Evolutionary conservation across 2,113 vertebrate genomes (phyloP).

Genomic region (Amazona vittata): DNA sequence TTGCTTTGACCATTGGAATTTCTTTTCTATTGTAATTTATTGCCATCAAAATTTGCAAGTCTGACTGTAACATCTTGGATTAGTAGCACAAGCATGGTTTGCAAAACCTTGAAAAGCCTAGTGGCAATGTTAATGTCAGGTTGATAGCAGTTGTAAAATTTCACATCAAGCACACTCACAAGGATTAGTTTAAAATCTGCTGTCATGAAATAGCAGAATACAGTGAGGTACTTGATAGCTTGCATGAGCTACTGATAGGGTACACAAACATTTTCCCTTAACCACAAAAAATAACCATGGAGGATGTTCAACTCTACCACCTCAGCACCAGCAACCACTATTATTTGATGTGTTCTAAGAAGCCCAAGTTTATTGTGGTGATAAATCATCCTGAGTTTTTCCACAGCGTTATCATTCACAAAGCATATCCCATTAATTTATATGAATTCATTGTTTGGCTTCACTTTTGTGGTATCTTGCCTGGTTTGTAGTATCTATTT

Average conservation of each 20-base stretch:
- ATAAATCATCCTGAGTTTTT: background rate
- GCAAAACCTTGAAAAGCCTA: background rate
- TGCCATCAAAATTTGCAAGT: background rate
- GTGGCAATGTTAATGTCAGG: background rate
- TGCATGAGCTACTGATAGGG: background rate
- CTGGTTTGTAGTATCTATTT: slow-evolving; percentile 29
- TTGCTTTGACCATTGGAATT: background rate
- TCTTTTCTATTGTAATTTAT: background rate
- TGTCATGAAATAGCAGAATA: background rate
- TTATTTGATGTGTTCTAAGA: background rate
- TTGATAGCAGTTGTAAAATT: slow-evolving; percentile 25
- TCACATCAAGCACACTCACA: background rate
- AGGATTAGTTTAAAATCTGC: slow-evolving; percentile 1
- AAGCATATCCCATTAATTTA: background rate
- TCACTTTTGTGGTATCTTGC: background rate
- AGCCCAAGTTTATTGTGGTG: background rate
- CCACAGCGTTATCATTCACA: background rate
- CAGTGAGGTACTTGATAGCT: background rate
- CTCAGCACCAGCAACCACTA: background rate
- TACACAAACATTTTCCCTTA: background rate
- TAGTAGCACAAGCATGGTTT: background rate
- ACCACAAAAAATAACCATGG: background rate
- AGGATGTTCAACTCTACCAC: background rate
- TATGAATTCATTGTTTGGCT: background rate
- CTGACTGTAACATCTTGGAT: background rate